These are phyloP conservation scores for Cordylochernes scorpioides DNA, from an alignment of 2,888 invertebrate species.

Conservation along the genomic window DNA sequence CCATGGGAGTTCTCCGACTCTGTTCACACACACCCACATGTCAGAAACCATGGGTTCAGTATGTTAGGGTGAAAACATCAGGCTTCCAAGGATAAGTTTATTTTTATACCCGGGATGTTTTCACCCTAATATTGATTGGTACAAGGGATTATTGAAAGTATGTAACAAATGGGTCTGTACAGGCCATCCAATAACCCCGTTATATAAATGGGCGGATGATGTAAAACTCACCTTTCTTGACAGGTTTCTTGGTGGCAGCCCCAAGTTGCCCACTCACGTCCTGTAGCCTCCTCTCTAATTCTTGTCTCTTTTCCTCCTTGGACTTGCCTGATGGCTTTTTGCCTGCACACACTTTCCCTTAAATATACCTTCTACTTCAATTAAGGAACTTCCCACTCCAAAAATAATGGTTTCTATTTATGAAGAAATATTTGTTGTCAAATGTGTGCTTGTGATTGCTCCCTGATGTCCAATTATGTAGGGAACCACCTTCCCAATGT, in stretches of 20 bases:
- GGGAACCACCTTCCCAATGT: too few species aligned
- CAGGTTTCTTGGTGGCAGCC: constrained; percentile 37
- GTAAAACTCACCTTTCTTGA: constrained; percentile 43
- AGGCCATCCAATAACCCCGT: too few species aligned
- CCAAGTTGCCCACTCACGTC: constrained; percentile 80
- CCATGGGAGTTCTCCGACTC: constrained; percentile 14
- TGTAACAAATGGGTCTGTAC: not conserved
- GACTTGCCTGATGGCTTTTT: constrained; percentile 44
- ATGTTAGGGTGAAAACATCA: too few species aligned
- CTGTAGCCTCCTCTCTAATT: constrained; percentile 69
- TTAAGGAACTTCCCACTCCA: too few species aligned
- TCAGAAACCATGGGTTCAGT: too few species aligned
- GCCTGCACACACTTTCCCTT: constrained; percentile 3
- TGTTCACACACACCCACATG: constrained; percentile 4
- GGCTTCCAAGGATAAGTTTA: not conserved
- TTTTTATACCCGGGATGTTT: not conserved
- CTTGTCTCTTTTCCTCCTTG: constrained; percentile 87
- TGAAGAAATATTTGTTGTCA: too few species aligned
- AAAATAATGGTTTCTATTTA: too few species aligned
- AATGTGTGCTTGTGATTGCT: too few species aligned
- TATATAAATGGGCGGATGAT: too few species aligned
- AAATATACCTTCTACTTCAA: too few species aligned
- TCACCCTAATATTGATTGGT: too few species aligned
- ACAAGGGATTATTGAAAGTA: not conserved
- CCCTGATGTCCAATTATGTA: too few species aligned